Percentiles rank a stretch among this genome's conserved stretches.
phyloP scores from a whole-genome alignment of 2,113 vertebrate species.

The Tenrec ecaudatus region DNA sequence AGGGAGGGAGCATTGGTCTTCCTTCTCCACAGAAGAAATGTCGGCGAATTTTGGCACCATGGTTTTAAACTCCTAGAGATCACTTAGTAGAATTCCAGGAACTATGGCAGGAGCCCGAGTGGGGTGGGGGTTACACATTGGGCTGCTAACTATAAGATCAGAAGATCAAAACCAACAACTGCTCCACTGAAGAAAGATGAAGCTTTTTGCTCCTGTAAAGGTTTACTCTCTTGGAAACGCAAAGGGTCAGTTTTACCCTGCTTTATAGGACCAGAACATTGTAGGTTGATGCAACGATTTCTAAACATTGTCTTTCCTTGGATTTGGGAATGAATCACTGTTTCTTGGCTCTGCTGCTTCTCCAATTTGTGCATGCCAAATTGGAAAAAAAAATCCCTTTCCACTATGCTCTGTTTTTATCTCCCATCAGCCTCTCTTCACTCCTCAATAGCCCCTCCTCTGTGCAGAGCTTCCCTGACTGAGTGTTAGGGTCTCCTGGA shows the following conservation, averaged over 20 bases:
- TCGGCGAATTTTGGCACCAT: background rate
- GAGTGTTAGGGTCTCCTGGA: background rate
- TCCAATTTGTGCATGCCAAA: background rate
- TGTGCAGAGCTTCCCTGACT: background rate
- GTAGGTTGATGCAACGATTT: background rate
- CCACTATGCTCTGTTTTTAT: background rate
- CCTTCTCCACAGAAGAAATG: background rate
- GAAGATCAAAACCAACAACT: too few species aligned
- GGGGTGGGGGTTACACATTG: too few species aligned
- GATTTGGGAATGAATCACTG: background rate
- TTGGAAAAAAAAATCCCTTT: background rate
- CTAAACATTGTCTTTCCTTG: conserved; percentile 8
- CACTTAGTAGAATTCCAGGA: background rate
- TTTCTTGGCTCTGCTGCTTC: background rate
- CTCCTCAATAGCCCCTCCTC: background rate
- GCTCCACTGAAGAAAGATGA: background rate
- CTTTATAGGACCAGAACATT: background rate
- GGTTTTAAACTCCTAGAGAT: background rate
- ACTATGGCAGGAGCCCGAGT: too few species aligned
- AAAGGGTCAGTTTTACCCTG: background rate
- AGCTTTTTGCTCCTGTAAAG: background rate
- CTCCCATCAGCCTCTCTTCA: rapidly evolving
- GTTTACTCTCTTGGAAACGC: background rate
- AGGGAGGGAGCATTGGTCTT: background rate
- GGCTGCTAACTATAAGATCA: too few species aligned